Conservation (phyloP, 2,113 vertebrate species). For the Scopus umbretta region DNA sequence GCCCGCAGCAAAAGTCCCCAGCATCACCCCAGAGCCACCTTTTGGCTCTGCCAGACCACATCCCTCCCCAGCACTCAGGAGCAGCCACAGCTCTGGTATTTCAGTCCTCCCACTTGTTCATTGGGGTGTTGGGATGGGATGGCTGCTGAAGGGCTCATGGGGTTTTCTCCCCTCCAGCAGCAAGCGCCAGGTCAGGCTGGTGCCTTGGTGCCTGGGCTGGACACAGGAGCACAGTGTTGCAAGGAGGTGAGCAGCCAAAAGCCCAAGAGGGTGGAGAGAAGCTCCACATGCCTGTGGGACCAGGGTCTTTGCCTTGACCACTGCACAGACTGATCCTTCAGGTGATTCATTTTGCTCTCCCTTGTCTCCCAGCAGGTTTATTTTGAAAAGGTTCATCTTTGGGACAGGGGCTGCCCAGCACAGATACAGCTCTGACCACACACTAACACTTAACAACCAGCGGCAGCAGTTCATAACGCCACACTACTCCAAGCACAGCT, state of each 20-base stretch:
- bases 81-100: not conserved
- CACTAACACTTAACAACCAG: not conserved
- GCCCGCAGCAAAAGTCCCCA: not conserved
- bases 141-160: not conserved
- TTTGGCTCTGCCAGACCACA: not conserved
- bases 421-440: not conserved
- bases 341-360: not conserved
- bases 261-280: not conserved
- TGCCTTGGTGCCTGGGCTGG: not conserved
- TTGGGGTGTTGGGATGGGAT: not conserved
- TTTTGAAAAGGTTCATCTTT: not conserved
- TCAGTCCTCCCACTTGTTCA: not conserved
- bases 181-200: not conserved
- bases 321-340: not conserved
- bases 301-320: accelerated
- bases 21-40: not conserved
- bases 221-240: not conserved
- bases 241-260: not conserved
- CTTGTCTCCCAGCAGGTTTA: not conserved
- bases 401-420: not conserved
- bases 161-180: not conserved
- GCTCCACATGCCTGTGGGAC: not conserved
- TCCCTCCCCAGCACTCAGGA: not conserved
- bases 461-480: not conserved
- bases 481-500: not conserved